Evolutionary conservation across 2,113 vertebrate species (phyloP), one percentile per base, ranked within the genome.

Genomic region (Spea bombifrons): DNA sequence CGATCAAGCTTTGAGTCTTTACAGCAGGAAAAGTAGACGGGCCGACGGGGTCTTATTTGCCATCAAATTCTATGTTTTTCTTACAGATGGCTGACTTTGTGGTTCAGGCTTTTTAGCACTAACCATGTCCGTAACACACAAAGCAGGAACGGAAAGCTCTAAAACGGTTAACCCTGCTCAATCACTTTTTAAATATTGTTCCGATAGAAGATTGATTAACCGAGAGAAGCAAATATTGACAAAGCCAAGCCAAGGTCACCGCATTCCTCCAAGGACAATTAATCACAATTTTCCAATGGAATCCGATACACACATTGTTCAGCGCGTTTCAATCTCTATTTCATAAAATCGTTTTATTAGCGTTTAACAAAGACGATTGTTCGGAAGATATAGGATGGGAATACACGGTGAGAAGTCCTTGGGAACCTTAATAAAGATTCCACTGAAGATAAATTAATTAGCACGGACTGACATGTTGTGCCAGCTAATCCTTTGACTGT

Each of bases 121-220:
- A 30, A 30, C 30, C 30, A 30, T 30, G 30, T 30, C 30, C 30
- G 30, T 30, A 30, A 30, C 30, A 30, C 30, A 30, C 30, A 2
- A 30, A 30, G 30, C 30, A 30, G 30, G 30, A 30, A 16, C 8
- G 44, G 30, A 48, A 15, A 12, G 30, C 17, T 70, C 66, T 45
- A 17, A n/a, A 71, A 78, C 15, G 17, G 69, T 66, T 66, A 50
- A 72, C 66, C 70, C 52, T 66, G 49, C 46, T 66, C 53, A 48
- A 71, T 78, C 68, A 52, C 17, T 30, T 30, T 30, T 73, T 80
- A 73, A 74, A 67, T 48, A 67, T 73, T 61, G 52, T 67, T 73
- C 44, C 30, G 68, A 80, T 52, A 43, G 78, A 63, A 73, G 77
- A 80, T 73, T 80, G 78, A 80, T 80, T 74, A 61, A 65, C 10